phyloP scores from a whole-genome alignment of 2,113 vertebrate species.

The Cebidichthys violaceus region DNA sequence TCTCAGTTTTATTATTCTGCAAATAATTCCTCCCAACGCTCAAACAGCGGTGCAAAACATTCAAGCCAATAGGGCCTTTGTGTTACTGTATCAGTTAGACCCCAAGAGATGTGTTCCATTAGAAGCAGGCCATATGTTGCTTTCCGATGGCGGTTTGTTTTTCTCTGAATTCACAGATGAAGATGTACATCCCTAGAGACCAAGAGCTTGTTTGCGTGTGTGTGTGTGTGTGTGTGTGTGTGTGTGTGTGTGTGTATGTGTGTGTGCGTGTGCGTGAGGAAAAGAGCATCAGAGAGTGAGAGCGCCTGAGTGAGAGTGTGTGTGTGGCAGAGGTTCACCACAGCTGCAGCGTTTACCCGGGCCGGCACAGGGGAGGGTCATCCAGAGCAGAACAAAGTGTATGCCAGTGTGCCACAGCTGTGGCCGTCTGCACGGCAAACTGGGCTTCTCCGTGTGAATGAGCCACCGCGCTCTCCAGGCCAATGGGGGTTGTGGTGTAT shows the following conservation, averaged over 20 bases:
- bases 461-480: slow-evolving; percentile 21
- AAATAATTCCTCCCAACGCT: slow-evolving; percentile 29
- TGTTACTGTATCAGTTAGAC: slow-evolving; percentile 51
- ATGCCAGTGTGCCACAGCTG: slow-evolving; percentile 68
- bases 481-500: slow-evolving; percentile 8
- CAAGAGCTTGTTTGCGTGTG: slow-evolving; percentile 8
- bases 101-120: slow-evolving; percentile 57
- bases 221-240: slow-evolving; percentile 5
- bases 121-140: slow-evolving; percentile 67
- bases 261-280: not conserved
- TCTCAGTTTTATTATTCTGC: not conserved
- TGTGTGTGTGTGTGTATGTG: not conserved
- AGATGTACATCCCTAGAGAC: slow-evolving; percentile 56
- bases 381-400: slow-evolving; percentile 50
- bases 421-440: slow-evolving; percentile 54
- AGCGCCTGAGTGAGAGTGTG: not conserved
- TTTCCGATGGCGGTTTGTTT: slow-evolving; percentile 66
- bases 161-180: slow-evolving; percentile 61
- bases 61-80: slow-evolving; percentile 27
- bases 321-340: slow-evolving; percentile 61
- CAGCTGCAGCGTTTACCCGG: slow-evolving; percentile 63
- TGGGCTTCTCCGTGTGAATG: slow-evolving; percentile 38
- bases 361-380: slow-evolving; percentile 65
- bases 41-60: slow-evolving; percentile 23
- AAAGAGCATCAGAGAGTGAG: slow-evolving; percentile 11